Evolutionary conservation across 1,140 invertebrate species (phyloP), one percentile per base, ranked within the genome.

Genomic region (Teleogryllus occipitalis): DNA sequence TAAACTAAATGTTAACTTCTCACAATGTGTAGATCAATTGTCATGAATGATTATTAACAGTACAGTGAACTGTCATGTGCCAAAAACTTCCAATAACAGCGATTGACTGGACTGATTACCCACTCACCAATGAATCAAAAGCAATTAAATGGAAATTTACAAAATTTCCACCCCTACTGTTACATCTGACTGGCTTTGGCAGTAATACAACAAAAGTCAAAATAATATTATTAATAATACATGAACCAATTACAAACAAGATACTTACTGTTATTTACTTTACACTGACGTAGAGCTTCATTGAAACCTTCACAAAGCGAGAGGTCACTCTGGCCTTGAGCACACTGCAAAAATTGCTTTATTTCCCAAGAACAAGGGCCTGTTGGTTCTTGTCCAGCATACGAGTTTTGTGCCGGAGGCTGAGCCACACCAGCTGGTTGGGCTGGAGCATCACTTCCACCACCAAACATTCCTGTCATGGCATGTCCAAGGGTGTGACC

Each of bases 291-390:
- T 81, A 98, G 88, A 79, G 95, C 96, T 87, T 97, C 95, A 85
- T 97, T 97, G 86, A 98, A 98, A 75, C 96, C 96, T 83, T 96
- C 92, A 84, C 96, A 98, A 4, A 98, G 89, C 7, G 91, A 90
- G 8, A 98, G 85, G 85, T 97, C 96, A 48, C 90, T 89, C 84
- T 97, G 95, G 74, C 92, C 92, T 83, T 95, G 91, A 76, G 95
- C 95, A 85, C 96, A 97, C 82, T 96, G 91, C 21, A 97, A 86
- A 87, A 97, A 97, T 85, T 97, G 95, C 83, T 94, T 93, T 72
- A 97, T 90, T 87, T 97, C 96, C 92, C 92, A 96, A n/a, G 93
- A 90, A 84, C 95, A 96, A 7, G 93, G 90, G 12, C 93, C 93
- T 75, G 88, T 87, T 2, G 89, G 88, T 75, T 91, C 84, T 15